phyloP scores from a whole-genome alignment of 2,113 vertebrate genomes.

The Helogale parvula region DNA sequence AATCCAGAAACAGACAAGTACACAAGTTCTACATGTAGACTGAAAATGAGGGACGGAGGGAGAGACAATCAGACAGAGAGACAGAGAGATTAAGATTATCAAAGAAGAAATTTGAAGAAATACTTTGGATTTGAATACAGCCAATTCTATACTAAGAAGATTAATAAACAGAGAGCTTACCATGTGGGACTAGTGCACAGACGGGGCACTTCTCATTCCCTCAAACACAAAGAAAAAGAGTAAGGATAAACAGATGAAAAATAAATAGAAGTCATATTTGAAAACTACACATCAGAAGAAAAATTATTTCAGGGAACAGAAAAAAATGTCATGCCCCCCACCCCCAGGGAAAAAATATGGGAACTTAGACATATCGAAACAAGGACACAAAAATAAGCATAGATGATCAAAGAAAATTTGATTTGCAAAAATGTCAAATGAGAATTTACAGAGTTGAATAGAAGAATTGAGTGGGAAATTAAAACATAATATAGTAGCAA shows the following conservation, averaged over 20 bases:
- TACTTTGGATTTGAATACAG: not conserved
- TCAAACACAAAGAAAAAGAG: not conserved
- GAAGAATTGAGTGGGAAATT: not conserved
- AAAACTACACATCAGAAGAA: slow-evolving; percentile 16
- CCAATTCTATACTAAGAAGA: not conserved
- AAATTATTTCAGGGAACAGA: not conserved
- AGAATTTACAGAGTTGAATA: not conserved
- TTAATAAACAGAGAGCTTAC: not conserved
- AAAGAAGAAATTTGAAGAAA: not conserved
- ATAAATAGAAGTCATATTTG: not conserved
- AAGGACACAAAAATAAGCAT: not conserved
- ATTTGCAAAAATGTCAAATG: not conserved
- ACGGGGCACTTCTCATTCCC: not conserved
- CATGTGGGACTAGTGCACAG: not conserved
- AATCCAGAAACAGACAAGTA: not conserved
- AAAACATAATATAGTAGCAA: not conserved
- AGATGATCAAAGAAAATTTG: not conserved
- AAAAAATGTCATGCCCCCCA: not conserved
- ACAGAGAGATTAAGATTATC: not conserved
- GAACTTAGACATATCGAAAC: not conserved
- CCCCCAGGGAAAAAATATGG: not conserved
- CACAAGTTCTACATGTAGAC: not conserved
- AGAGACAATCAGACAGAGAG: not conserved
- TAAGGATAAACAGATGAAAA: not conserved
- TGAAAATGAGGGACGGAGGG: not conserved